These are phyloP conservation scores for Lithosia quadra DNA, from an alignment of 2,888 invertebrate species.

Conservation along the genomic window DNA sequence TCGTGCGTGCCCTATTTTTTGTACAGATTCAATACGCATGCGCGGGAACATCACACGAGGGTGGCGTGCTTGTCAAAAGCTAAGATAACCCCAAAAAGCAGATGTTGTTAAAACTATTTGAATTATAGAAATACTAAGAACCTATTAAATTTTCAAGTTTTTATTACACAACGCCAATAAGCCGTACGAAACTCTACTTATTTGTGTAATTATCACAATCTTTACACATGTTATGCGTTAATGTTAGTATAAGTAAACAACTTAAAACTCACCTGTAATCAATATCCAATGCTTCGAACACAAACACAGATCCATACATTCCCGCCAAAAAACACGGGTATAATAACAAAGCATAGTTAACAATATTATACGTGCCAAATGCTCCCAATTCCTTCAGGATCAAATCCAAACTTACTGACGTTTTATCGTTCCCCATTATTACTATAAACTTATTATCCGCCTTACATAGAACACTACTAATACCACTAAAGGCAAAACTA, in stretches of 20 bases:
- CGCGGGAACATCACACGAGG: conserved; percentile 37
- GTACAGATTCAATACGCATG: conserved; percentile 53
- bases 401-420: conserved; percentile 67
- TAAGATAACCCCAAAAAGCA: conserved; percentile 38
- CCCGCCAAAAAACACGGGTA: conserved; percentile 81
- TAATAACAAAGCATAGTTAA: conserved; percentile 76
- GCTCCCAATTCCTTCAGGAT: conserved; percentile 75
- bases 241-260: neutral
- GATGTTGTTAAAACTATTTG: neutral
- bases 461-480: conserved; percentile 47
- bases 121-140: neutral
- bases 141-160: no score
- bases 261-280: conserved; percentile 69
- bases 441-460: conserved; percentile 38
- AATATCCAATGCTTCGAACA: conserved; percentile 80
- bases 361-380: conserved; percentile 77
- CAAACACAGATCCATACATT: conserved; percentile 77
- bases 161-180: neutral
- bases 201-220: neutral
- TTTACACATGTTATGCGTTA: neutral
- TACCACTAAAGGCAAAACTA: conserved; percentile 23
- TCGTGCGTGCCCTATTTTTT: conserved; percentile 40
- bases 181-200: neutral
- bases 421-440: conserved; percentile 65
- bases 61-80: conserved; percentile 47